Evolutionary conservation across 2,888 invertebrate genomes (phyloP), one percentile per base, ranked within the genome.

Genomic region (Lepas anatifera): DNA sequence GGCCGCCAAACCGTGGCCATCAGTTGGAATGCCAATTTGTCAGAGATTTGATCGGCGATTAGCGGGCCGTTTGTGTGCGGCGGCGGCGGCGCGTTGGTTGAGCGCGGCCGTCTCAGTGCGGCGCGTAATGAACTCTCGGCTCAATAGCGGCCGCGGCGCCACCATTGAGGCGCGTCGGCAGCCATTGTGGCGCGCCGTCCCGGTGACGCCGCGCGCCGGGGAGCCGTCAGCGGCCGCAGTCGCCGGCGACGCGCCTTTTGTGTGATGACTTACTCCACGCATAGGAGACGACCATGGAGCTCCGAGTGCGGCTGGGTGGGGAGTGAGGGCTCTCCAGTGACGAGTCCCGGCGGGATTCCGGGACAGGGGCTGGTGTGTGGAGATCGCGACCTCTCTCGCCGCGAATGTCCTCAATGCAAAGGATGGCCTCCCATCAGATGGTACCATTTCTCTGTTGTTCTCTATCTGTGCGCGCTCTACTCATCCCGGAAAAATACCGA

Each of bases 1-100:
- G 3, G 52, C 27, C 10, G 16, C 7, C 13, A 27, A 13, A 52
- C 52, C 29, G 52, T n/a, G n/a, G n/a, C n/a, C n/a, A 52, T 52
- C 27, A 50, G 52, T 52, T 52, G 52, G 52, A 52, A 52, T 52
- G 52, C 52, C 52, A 52, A 52, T 52, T 52, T 52, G 52, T 52
- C 52, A 22, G 52, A 52, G 52, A 52, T 52, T 52, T 52, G 52
- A 16, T 27, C 13, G n/a, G 52, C 52, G 52, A 52, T 52, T 52
- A 52, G 27, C 27, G 22, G 52, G 29, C 48, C n/a, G 7, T 6
- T 13, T 3, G 25, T 3, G 48, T 25, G 48, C 48, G 8, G 52
- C 25, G 52, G 25, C 52, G 8, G 52, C 52, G 13, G 29, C 22
- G 52, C 52, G 25, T 41, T 41, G 10, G 41, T 41, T 16, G 41